Conservation (phyloP, 2,113 vertebrate genomes). For the Bubo bubo region DNA sequence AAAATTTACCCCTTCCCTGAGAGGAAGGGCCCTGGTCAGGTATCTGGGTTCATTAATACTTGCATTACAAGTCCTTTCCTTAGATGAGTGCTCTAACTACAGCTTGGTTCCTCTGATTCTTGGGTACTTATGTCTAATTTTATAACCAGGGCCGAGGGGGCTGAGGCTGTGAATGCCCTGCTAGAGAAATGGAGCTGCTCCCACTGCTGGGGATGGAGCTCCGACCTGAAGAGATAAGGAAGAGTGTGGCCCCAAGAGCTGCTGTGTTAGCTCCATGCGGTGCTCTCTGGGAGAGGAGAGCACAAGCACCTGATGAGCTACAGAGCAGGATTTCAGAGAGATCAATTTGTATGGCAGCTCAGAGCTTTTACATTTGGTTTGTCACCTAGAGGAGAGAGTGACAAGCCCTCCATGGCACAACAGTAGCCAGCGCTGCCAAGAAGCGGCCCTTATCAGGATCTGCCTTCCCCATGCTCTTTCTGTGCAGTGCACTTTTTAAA, state of each 20-base stretch:
- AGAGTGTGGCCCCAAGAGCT: not conserved
- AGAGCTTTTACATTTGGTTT: not conserved
- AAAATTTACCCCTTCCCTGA: not conserved
- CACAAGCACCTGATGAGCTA: not conserved
- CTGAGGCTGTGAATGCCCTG: not conserved
- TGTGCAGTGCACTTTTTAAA: conserved; percentile 1
- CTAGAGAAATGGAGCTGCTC: not conserved
- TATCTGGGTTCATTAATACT: not conserved
- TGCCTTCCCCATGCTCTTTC: not conserved
- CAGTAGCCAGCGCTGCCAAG: not conserved
- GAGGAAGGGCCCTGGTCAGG: not conserved
- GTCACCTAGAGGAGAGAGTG: not conserved
- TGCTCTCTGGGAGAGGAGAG: not conserved
- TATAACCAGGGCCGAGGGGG: not conserved
- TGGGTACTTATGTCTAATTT: not conserved
- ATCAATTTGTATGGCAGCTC: not conserved
- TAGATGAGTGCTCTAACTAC: not conserved
- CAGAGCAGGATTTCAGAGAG: not conserved
- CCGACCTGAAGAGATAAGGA: rapidly evolving
- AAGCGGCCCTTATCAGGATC: not conserved
- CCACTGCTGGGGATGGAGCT: not conserved
- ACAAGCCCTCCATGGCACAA: not conserved
- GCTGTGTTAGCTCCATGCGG: rapidly evolving
- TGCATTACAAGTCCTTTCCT: not conserved
- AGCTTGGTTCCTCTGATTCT: not conserved